phyloP scores from a whole-genome alignment of 2,797 vertebrate genomes.

The Platalea minor region DNA sequence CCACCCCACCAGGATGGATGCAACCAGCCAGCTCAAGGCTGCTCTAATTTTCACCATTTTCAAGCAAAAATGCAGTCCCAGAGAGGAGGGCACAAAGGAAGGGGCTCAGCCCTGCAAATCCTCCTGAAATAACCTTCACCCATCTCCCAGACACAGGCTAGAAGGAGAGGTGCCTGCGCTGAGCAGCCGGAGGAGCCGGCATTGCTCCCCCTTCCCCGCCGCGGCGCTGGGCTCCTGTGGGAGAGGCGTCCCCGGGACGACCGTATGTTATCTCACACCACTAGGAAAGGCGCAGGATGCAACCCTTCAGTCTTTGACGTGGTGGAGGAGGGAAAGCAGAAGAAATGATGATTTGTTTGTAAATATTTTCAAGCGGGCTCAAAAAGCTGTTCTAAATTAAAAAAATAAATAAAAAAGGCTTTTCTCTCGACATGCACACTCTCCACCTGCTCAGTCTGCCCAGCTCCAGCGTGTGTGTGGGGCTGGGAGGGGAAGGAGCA shows the following conservation, averaged over 20 bases:
- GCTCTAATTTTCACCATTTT: not conserved
- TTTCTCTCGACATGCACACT: not conserved
- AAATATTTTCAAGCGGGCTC: slow-evolving; percentile 42
- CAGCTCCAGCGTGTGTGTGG: fast-evolving
- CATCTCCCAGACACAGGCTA: not conserved
- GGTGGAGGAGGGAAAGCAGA: slow-evolving; percentile 53
- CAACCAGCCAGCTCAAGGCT: not conserved
- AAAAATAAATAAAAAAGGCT: not conserved
- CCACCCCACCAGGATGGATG: fast-evolving
- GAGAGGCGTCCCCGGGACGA: not conserved
- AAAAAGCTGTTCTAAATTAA: slow-evolving; percentile 24
- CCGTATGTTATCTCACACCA: not conserved
- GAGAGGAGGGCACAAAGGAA: not conserved
- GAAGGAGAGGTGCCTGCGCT: not conserved
- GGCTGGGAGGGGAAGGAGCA: not conserved
- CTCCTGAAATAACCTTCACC: not conserved
- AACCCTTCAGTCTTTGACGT: slow-evolving; percentile 15
- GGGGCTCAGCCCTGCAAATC: not conserved
- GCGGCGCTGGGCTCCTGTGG: fast-evolving
- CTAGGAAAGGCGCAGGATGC: slow-evolving; percentile 9
- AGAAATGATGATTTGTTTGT: slow-evolving; percentile 31
- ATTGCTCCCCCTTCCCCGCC: not conserved
- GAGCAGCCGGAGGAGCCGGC: not conserved
- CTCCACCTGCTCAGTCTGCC: not conserved
- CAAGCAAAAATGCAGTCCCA: not conserved